Base-by-base conservation (phyloP, 2,797 vertebrate genomes). In the Poecilia velifera region DNA sequence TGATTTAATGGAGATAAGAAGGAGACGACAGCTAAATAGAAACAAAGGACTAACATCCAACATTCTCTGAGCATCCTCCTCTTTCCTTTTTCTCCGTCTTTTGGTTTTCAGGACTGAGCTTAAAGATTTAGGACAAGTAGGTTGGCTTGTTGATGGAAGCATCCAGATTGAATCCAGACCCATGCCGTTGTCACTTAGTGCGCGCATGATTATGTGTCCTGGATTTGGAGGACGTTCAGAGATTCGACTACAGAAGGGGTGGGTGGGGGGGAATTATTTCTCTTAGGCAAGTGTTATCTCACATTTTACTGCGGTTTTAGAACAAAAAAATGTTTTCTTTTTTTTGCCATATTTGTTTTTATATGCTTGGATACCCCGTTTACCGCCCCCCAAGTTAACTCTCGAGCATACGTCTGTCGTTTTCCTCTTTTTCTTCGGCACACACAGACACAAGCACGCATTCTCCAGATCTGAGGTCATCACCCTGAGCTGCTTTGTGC, bases 391-490 rank as follows among this genome's bases (percentile, higher is more conserved):
- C 13, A 4, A 77, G 80, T 75, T 72, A 86, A 79, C 47, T 12
- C 73, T 76, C 39, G 78, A 86, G 72, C 49, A 43, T 57, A 80
- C 47, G 31, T 34, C 76, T 53, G 74, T 82, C 72, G 74, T 39
- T 46, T 78, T 64, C 39, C 25, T 47, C 43, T 82, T n/a, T 68
- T 25, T 64, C 39, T n/a, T 18, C 34, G 80, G 80, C 70, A 71
- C 83, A 76, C 76, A 74, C 82, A 76, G 76, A 76, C 81, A 81
- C 77, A 86, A 72, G 76, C 82, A 76, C 77, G 81, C 93, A 95
- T 95, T 95, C 94, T 84, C 86, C 66, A 83, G 78, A 66, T 73
- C 25, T 95, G 91, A 95, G 88, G 89, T 94, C 93, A 94, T 92
- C 86, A 86, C 83, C 81, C 53, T 46, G 78, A 83, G 88, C 84